Percentiles rank a stretch among this genome's conserved stretches.
phyloP scores from a whole-genome alignment of 2,888 invertebrate genomes.

The Beris morrisii region DNA sequence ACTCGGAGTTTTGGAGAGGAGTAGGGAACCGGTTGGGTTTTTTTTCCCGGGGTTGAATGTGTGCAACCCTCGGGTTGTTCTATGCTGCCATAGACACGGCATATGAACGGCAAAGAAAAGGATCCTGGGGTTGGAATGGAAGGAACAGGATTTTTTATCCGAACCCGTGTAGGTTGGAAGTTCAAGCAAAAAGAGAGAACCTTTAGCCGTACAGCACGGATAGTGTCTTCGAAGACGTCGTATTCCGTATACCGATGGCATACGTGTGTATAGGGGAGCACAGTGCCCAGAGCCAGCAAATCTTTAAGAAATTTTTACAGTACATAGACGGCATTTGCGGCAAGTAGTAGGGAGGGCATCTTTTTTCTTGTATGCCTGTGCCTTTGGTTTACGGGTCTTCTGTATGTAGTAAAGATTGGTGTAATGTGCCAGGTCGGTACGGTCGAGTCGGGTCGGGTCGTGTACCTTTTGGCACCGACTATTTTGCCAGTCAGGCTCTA shows the following conservation, averaged over 20 bases:
- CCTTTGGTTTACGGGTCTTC: conserved; percentile 22
- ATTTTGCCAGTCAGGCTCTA: conserved; percentile 59
- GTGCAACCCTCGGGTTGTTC: not conserved
- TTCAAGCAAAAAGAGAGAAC: conserved; percentile 30
- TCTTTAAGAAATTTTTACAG: conserved; percentile 25
- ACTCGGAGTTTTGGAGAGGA: not conserved
- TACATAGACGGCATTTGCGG: conserved; percentile 16
- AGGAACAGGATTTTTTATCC: not conserved
- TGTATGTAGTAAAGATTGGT: conserved; percentile 19
- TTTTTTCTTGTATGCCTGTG: conserved; percentile 25
- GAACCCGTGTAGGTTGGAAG: conserved; percentile 8
- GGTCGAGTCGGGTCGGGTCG: conserved; percentile 60
- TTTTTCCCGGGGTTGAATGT: not conserved
- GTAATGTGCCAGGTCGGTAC: conserved; percentile 57
- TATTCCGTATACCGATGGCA: not conserved
- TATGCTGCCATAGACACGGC: not conserved
- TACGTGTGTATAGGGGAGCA: conserved; percentile 15
- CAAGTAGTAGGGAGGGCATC: conserved; percentile 30
- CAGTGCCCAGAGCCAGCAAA: conserved; percentile 32
- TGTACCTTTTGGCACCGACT: conserved; percentile 59
- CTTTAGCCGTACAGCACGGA: conserved; percentile 10
- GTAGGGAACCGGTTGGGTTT: conserved; percentile 15
- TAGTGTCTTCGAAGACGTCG: not conserved
- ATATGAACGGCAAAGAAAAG: not conserved
- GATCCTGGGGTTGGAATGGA: conserved; percentile 15